Base-by-base conservation (phyloP, 2,888 invertebrate genomes). In the Torymus auratus region DNA sequence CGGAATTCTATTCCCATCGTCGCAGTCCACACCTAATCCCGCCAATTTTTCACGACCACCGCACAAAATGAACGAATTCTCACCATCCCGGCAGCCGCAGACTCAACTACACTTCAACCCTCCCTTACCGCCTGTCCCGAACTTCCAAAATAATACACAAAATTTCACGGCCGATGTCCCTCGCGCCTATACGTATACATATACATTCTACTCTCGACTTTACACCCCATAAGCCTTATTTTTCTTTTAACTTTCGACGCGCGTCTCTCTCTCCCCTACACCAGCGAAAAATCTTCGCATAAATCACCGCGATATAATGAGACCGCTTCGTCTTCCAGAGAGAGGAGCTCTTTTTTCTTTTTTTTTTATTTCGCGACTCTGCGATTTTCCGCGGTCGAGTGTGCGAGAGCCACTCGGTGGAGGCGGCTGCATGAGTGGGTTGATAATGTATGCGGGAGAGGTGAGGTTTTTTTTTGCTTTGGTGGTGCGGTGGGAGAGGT, bases 191-290 rank as follows among this genome's bases (percentile, higher is more conserved):
- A 67, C 28, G 23, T 28, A 41, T 41, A 41, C 7, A 71, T 52
- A 50, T 65, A 79, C 58, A 69, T 64, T 50, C 50, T 15, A n/a
- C 67, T 17, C 86, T 84, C 88, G 87, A 89, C 89, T 89, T 89
- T 89, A 87, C 88, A 89, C 88, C 89, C 90, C 87, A 87, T 89
- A 89, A 91, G 89, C 89, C 87, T 90, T 91, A 91, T 91, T 91
- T 91, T 91, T 91, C 91, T 89, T 91, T 91, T 88, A 89, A 90
- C 89, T 90, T 90, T 88, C 87, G 88, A 7, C 41, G 41, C 41
- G 41, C 41, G 41, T 41, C 41, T 88, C 28, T 69, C 52, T 53
- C 60, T 50, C 50, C 55, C 28, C 2, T 14, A 23, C 13, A 17
- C 55, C 87, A 87, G 87, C 88, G 88, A 88, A 88, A 87, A 89